Percentiles rank a stretch among this genome's conserved stretches.
These are phyloP conservation scores for Podocnemis expansa DNA, from an alignment of 2,113 vertebrate genomes.

Conservation along the genomic window DNA sequence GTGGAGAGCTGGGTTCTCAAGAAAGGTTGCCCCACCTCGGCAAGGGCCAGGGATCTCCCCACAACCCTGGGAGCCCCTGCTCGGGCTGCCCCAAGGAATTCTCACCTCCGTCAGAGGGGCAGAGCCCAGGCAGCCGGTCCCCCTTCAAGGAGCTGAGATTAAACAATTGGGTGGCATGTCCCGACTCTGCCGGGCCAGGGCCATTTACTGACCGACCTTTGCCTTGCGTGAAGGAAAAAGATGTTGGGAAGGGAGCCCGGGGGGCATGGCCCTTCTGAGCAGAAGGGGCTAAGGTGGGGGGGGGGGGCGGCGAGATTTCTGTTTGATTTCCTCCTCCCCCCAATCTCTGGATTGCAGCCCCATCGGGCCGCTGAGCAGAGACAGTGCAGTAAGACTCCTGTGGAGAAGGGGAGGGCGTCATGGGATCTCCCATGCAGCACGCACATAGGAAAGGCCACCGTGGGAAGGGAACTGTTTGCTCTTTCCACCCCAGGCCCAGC, in stretches of 20 bases:
- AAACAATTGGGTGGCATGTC: background rate
- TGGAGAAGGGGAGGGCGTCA: rapidly evolving
- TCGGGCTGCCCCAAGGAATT: background rate
- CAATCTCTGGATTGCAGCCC: background rate
- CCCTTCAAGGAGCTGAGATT: background rate
- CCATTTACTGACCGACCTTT: background rate
- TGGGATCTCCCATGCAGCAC: background rate
- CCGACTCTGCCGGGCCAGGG: background rate
- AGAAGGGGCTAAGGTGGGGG: background rate
- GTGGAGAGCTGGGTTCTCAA: background rate
- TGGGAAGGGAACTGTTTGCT: background rate
- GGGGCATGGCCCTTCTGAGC: background rate
- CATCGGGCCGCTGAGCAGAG: background rate
- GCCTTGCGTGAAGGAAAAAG: background rate
- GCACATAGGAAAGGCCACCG: background rate
- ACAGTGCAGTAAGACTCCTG: no score
- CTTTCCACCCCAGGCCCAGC: background rate
- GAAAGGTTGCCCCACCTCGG: background rate
- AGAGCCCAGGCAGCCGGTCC: no score
- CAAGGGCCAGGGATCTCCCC: background rate
- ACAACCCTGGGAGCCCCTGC: no score
- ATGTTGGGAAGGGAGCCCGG: no score
- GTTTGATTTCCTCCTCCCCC: background rate
- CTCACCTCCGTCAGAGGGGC: no score
- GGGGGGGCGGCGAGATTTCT: no score